Evolutionary conservation across 2,113 vertebrate genomes (phyloP).

Genomic region (zebrafish (Danio rerio)): GRCz12tu NC_133177.1:36049001-36049500

Average conservation of each 20-base stretch:
- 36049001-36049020: conserved; percentile 38
- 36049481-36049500: conserved; percentile 60
- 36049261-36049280: conserved; percentile 34
- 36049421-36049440: conserved; percentile 83
- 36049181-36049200: conserved; percentile 50
- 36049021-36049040: conserved; percentile 53
- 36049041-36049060: conserved; percentile 49
- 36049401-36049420: conserved; percentile 79
- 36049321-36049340: conserved; percentile 84
- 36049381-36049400: conserved; percentile 67
- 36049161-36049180: conserved; percentile 54
- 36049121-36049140: conserved; percentile 37
- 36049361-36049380: conserved; percentile 67
- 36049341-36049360: conserved; percentile 78
- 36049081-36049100: conserved; percentile 48
- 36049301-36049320: conserved; percentile 63
- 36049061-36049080: conserved; percentile 53
- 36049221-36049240: conserved; percentile 51
- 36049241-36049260: conserved; percentile 39
- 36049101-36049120: conserved; percentile 45
- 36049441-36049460: conserved; percentile 85
- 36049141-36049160: conserved; percentile 43
- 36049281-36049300: conserved; percentile 75
- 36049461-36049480: conserved; percentile 82
- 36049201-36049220: conserved; percentile 49